phyloP scores from a whole-genome alignment of 2,797 vertebrate genomes.

The Cyprinodon diabolis region DNA sequence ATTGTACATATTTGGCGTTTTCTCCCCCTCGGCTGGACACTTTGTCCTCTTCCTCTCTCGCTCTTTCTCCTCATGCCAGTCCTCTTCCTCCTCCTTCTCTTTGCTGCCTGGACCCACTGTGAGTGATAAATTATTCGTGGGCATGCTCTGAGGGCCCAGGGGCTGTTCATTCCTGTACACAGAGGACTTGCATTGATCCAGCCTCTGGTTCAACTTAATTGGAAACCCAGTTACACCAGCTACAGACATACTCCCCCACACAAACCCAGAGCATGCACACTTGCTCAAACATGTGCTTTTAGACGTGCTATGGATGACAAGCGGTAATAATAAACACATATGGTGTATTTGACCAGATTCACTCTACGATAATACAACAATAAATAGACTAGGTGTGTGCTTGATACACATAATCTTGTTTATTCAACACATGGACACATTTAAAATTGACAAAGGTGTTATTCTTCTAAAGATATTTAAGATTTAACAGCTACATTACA shows the following conservation, averaged over 20 bases:
- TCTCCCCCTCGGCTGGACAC: conserved; percentile 74
- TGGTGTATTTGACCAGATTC: conserved; percentile 4
- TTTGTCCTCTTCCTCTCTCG: conserved; percentile 72
- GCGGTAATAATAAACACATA: conserved; percentile 46
- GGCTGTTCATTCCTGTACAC: conserved; percentile 83
- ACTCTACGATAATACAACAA: conserved; percentile 30
- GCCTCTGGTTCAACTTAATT: conserved; percentile 84
- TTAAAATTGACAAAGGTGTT: conserved; percentile 28
- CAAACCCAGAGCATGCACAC: conserved; percentile 49
- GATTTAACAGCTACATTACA: conserved; percentile 26
- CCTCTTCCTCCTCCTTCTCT: conserved; percentile 35
- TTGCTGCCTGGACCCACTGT: conserved; percentile 66
- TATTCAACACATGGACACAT: conserved; percentile 35
- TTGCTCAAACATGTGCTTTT: conserved; percentile 18
- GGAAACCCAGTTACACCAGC: conserved; percentile 82
- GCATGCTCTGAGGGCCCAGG: conserved; percentile 80
- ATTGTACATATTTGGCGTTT: conserved; percentile 64
- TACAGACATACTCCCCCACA: conserved; percentile 74
- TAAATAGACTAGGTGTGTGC: conserved; percentile 23
- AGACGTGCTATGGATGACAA: conserved; percentile 37
- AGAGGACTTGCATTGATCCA: conserved; percentile 81
- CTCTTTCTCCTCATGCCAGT: conserved; percentile 48
- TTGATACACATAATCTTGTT: conserved; percentile 52
- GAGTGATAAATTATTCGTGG: conserved; percentile 85
- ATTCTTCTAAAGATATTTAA: conserved; percentile 31